phyloP scores from a whole-genome alignment of 2,113 vertebrate species.

The Clarias gariepinus region DNA sequence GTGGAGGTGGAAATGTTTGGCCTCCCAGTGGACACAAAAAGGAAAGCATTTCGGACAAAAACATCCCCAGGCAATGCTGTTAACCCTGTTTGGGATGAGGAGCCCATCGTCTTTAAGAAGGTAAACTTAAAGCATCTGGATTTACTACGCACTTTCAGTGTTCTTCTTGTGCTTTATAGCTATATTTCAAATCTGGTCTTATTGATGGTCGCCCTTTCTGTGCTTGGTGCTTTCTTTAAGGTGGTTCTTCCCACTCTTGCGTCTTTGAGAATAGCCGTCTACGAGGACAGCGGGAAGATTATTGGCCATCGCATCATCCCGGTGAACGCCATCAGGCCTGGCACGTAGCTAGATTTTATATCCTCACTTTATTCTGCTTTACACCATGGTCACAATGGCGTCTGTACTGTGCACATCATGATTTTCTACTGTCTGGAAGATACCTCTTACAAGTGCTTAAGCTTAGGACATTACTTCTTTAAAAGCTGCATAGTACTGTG shows the following conservation, averaged over 20 bases:
- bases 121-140: conserved; percentile 60
- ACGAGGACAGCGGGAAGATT: conserved; percentile 96
- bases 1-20: conserved; percentile 98
- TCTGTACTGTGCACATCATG: neutral
- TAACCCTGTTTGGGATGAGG: conserved; percentile 96
- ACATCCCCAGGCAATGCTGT: conserved; percentile 93
- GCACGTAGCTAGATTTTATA: conserved; percentile 61
- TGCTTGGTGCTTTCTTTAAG: conserved; percentile 60
- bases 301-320: conserved; percentile 95
- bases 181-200: neutral
- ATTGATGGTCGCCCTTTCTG: neutral
- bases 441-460: neutral
- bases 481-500: conserved; percentile 12
- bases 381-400: neutral
- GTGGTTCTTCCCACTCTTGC: conserved; percentile 92
- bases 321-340: conserved; percentile 92
- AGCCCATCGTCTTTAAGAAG: conserved; percentile 96
- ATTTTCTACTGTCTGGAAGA: neutral
- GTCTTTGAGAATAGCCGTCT: conserved; percentile 90
- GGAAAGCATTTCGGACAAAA: conserved; percentile 95
- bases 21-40: conserved; percentile 91
- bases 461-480: neutral
- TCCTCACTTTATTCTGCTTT: neutral
- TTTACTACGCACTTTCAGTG: neutral
- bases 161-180: neutral